phyloP scores from a whole-genome alignment of 2,797 vertebrate species.

The Avahi laniger region DNA sequence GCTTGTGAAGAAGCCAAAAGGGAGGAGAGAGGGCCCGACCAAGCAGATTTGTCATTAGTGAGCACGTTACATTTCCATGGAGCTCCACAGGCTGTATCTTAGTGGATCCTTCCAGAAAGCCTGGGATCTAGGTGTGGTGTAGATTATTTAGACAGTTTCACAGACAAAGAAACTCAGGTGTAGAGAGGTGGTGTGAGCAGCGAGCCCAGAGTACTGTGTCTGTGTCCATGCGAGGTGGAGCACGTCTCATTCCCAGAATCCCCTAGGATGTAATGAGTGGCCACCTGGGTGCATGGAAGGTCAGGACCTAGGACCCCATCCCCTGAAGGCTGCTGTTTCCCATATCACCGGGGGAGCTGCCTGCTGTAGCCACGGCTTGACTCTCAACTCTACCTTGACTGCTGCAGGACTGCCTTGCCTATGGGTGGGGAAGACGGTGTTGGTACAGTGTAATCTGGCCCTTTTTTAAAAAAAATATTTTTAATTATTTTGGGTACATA shows the following conservation, averaged over 20 bases:
- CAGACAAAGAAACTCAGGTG: not conserved
- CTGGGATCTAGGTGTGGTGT: accelerated
- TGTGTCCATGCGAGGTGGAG: accelerated
- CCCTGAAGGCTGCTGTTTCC: not conserved
- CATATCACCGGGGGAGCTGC: not conserved
- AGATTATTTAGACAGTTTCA: not conserved
- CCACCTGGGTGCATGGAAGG: not conserved
- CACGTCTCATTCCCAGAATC: not conserved
- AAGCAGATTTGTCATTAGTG: not conserved
- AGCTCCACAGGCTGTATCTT: not conserved
- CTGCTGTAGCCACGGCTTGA: not conserved
- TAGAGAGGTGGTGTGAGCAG: too few species aligned
- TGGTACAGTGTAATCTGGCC: not conserved
- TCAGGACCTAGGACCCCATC: accelerated
- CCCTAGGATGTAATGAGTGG: not conserved
- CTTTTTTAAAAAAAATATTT: not conserved
- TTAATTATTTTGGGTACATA: too few species aligned
- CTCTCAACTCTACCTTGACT: not conserved
- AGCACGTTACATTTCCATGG: accelerated
- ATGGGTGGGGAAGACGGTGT: not conserved
- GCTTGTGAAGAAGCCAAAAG: not conserved
- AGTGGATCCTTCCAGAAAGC: not conserved
- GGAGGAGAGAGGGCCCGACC: not conserved
- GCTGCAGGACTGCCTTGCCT: too few species aligned
- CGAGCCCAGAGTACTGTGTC: not conserved